Evolutionary conservation across 2,888 invertebrate species (phyloP).

Genomic region (Ceraclea dissimilis): DNA sequence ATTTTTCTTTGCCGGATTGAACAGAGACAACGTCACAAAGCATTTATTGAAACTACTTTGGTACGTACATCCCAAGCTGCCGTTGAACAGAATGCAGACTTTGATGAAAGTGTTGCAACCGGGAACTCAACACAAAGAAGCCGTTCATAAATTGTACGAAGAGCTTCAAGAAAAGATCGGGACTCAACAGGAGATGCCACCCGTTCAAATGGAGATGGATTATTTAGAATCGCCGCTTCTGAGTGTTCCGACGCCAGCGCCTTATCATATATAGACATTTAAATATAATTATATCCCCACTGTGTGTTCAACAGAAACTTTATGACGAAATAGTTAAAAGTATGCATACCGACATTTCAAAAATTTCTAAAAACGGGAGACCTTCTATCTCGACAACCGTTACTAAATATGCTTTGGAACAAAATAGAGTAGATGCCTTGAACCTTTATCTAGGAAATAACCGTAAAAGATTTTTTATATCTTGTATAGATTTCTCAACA

Average conservation of each 20-base stretch:
- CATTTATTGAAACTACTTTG: constrained; percentile 86
- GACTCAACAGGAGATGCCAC: constrained; percentile 56
- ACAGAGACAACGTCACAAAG: constrained; percentile 84
- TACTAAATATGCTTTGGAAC: too few species aligned
- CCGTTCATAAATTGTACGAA: constrained; percentile 73
- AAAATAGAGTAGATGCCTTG: too few species aligned
- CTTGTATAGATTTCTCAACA: too few species aligned
- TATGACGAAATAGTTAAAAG: too few species aligned
- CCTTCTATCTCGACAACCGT: too few species aligned
- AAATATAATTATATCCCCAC: constrained; percentile 5
- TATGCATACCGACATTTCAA: too few species aligned
- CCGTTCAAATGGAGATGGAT: constrained; percentile 59
- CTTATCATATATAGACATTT: constrained; percentile 46
- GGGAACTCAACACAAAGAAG: constrained; percentile 74
- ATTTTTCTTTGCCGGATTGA: constrained; percentile 85
- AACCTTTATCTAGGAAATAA: too few species aligned
- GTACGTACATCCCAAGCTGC: constrained; percentile 83
- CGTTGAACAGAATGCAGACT: constrained; percentile 68
- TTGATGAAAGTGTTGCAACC: constrained; percentile 74
- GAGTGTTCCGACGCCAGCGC: constrained; percentile 77
- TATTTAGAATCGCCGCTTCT: constrained; percentile 76
- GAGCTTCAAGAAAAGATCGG: constrained; percentile 72
- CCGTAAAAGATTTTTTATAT: too few species aligned
- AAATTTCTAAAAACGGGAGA: too few species aligned
- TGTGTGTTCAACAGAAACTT: too few species aligned